Evolutionary conservation across 2,797 vertebrate genomes (phyloP).

Genomic region (Sebastiscus tertius): DNA sequence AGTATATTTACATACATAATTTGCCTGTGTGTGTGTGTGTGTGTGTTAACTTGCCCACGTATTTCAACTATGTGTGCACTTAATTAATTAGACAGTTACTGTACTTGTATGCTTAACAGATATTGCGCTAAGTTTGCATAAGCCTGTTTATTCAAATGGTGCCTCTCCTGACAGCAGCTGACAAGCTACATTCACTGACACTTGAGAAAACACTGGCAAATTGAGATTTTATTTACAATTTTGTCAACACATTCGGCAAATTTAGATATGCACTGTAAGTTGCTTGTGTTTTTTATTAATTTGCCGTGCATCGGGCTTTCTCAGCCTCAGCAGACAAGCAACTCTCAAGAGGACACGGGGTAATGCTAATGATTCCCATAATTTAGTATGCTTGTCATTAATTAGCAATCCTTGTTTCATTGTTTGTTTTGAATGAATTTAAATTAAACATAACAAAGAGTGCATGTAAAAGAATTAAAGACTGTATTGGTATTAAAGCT

Average conservation of each 20-base stretch:
- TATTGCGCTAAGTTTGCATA: constrained; percentile 52
- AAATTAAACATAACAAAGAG: constrained; percentile 1
- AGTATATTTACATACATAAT: constrained; percentile 52
- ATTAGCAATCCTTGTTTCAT: constrained; percentile 6
- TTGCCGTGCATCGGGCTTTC: not conserved
- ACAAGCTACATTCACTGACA: not conserved
- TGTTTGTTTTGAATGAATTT: constrained; percentile 19
- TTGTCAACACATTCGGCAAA: not conserved
- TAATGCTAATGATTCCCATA: constrained; percentile 26
- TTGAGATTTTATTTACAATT: not conserved
- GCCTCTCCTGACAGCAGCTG: not conserved
- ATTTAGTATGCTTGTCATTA: constrained; percentile 39
- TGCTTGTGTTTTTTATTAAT: not conserved
- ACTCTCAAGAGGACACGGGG: constrained; percentile 8
- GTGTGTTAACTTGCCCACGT: not conserved
- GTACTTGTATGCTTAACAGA: constrained; percentile 29
- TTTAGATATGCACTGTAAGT: not conserved
- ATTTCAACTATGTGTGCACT: constrained; percentile 27
- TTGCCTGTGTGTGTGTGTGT: constrained; percentile 29
- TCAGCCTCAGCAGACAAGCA: not conserved
- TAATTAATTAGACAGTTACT: constrained; percentile 46
- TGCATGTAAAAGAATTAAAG: not conserved
- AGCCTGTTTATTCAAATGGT: constrained; percentile 47
- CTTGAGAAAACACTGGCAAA: not conserved
- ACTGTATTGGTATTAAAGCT: not conserved